Evolutionary conservation across 2,113 vertebrate species (phyloP).

Genomic region (Todiramphus saurophagus): DNA sequence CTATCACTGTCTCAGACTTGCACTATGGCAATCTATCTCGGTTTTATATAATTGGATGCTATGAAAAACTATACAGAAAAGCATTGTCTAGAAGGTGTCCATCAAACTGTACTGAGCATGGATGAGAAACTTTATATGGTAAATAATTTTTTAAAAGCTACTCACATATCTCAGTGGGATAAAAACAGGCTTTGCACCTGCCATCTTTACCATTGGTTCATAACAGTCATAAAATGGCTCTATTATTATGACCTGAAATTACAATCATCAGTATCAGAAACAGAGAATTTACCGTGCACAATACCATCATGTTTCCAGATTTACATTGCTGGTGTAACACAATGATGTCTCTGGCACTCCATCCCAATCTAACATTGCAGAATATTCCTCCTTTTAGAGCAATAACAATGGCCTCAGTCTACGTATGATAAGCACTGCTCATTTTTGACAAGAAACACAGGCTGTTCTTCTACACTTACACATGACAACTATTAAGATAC

Average conservation of each 20-base stretch:
- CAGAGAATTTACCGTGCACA: not conserved
- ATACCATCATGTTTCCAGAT: not conserved
- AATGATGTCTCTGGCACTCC: not conserved
- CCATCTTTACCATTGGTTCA: constrained; percentile 93
- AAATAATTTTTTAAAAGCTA: constrained; percentile 30
- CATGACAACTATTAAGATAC: not conserved
- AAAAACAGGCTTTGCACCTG: constrained; percentile 87
- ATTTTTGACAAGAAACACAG: not conserved
- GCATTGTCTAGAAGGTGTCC: not conserved
- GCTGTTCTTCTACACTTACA: not conserved
- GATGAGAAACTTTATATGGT: not conserved
- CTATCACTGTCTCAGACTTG: not conserved
- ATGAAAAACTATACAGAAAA: not conserved
- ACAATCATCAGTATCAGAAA: constrained; percentile 9
- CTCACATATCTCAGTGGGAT: constrained; percentile 88
- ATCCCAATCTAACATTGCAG: not conserved
- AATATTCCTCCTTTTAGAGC: not conserved
- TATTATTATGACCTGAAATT: constrained; percentile 91
- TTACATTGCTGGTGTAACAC: not conserved
- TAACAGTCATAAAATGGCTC: constrained; percentile 96
- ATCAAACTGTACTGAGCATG: not conserved
- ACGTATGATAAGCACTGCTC: not conserved
- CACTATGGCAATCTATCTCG: not conserved
- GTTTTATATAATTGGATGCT: not conserved
- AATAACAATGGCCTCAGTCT: not conserved